These are phyloP conservation scores for Clunio marinus DNA, from an alignment of 2,888 invertebrate species.

Conservation along the genomic window DNA sequence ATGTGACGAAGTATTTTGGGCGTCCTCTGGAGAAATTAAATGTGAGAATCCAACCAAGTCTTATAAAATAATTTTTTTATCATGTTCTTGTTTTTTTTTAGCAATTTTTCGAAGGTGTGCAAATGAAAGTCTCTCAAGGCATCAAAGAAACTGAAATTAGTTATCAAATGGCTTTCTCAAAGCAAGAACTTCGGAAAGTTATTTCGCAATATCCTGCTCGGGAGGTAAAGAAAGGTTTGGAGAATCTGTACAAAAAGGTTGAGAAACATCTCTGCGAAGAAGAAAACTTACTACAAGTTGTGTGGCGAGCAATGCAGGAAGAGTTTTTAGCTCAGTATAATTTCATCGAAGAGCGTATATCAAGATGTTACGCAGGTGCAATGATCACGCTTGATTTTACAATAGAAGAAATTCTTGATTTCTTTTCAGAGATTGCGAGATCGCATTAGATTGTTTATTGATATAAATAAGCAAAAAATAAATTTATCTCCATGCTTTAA, in stretches of 20 bases:
- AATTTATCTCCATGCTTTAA: no score
- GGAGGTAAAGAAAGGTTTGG: constrained; percentile 88
- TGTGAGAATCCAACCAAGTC: constrained; percentile 53
- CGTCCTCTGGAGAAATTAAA: constrained; percentile 86
- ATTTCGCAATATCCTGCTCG: constrained; percentile 90
- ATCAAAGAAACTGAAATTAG: constrained; percentile 96
- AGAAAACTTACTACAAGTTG: constrained; percentile 87
- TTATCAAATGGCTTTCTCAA: constrained; percentile 95
- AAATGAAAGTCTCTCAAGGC: constrained; percentile 87
- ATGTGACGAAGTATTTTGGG: constrained; percentile 93
- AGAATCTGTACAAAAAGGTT: constrained; percentile 89
- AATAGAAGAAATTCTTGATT: constrained; percentile 90
- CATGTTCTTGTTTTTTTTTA: constrained; percentile 49
- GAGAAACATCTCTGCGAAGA: constrained; percentile 97
- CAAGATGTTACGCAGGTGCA: constrained; percentile 93
- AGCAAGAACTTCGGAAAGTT: constrained; percentile 91
- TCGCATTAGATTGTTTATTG: constrained; percentile 64
- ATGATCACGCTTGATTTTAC: constrained; percentile 91
- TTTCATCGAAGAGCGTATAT: constrained; percentile 85
- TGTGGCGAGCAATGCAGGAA: constrained; percentile 99
- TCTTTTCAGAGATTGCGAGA: constrained; percentile 96
- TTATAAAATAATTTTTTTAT: neutral
- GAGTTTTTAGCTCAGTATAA: constrained; percentile 97
- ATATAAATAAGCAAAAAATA: neutral
- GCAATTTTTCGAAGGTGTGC: constrained; percentile 96